phyloP scores from a whole-genome alignment of 2,797 vertebrate genomes.

The Pelodytes ibericus region DNA sequence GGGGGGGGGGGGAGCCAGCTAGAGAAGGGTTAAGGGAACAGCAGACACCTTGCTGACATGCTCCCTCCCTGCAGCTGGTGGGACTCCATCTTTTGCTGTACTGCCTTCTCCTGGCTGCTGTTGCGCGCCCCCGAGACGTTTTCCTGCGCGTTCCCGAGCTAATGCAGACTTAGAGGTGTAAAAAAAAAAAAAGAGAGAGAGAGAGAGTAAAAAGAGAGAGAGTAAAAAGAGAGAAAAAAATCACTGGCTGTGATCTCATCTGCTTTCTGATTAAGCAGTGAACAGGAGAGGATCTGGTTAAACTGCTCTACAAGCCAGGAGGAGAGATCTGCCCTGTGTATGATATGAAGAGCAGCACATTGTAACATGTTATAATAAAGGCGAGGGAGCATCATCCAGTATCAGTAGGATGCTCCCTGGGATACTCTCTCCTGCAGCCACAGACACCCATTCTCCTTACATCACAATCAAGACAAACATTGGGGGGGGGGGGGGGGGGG shows the following conservation, averaged over 20 bases:
- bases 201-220: neutral
- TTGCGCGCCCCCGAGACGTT: slow-evolving; percentile 57
- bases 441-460: too few species aligned
- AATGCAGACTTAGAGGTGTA: slow-evolving; percentile 41
- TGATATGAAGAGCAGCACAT: too few species aligned
- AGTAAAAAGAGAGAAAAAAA: neutral
- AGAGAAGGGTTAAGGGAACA: slow-evolving; percentile 6
- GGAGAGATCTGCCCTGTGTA: too few species aligned
- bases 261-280: neutral
- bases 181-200: neutral
- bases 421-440: too few species aligned
- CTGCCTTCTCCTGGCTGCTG: slow-evolving; percentile 40
- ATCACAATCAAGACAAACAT: too few species aligned
- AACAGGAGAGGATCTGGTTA: neutral
- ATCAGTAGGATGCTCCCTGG: too few species aligned
- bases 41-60: slow-evolving; percentile 58
- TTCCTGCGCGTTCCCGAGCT: slow-evolving; percentile 43
- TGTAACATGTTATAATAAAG: too few species aligned
- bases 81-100: slow-evolving; percentile 71
- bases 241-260: slow-evolving; percentile 22
- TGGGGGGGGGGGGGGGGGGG: too few species aligned
- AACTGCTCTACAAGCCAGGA: neutral
- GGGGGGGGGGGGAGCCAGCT: too few species aligned
- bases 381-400: too few species aligned
- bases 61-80: slow-evolving; percentile 62